Evolutionary conservation across 2,113 vertebrate species (phyloP), one percentile per base, ranked within the genome.

Genomic region (Steatornis caripensis): DNA sequence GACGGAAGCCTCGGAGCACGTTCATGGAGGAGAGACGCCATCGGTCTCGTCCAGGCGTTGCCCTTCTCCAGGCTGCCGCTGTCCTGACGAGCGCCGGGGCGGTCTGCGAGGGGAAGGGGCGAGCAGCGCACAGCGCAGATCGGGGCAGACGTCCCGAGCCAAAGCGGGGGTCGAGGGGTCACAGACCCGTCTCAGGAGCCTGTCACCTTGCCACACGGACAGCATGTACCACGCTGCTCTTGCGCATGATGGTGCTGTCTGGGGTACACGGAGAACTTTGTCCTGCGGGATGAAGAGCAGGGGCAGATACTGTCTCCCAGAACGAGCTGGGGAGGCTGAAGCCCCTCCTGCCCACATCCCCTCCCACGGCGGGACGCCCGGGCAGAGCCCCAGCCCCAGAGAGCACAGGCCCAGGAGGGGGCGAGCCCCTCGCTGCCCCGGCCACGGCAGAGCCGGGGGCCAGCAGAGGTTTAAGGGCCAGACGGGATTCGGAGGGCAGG

Each of bases 81-180:
- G 53, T 13, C 58, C 77, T 48, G 49, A 29, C 7, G 18, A 21
- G 46, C 2, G 2, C 9, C 17, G 0, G 22, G 19, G 13, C 30
- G 23, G 9, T 26, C 69, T 10, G 41, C 3, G 16, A 12, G 15
- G 23, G 72, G 26, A 46, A 5, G 10, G 30, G 21, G 43, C 0
- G 1, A 75, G 51, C 27, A 32, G 69, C 3, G 2, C 36, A 4
- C 0, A 0, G 10, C 2, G 27, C 29, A 5, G 11, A 2, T 1
- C 2, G 18, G n/a, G 36, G 15, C 17, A 22, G 32, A 15, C 12
- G 5, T n/a, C 57, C 81, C n/a, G 21, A 62, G 60, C 27, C 81
- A 76, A 34, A 21, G 26, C 43, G 70, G 6, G 43, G 19, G 11
- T 5, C 18, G 32, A 26, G 14, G 22, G 68, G 24, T 5, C 61